Evolutionary conservation across 1,140 invertebrate species (phyloP), one percentile per base, ranked within the genome.

Genomic region (Leptinotarsa texana): DNA sequence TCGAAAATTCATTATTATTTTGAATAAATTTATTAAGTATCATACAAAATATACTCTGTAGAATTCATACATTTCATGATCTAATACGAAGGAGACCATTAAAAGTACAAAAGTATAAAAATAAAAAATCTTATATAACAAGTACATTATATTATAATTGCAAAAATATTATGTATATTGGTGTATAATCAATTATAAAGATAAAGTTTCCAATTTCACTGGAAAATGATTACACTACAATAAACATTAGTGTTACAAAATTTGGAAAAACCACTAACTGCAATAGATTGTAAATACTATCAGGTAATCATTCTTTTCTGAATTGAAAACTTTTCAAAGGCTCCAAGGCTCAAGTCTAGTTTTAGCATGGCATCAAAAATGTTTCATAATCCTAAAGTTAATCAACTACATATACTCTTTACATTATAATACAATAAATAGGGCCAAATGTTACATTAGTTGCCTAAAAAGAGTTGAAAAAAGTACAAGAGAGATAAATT

Each of bases 381-480:
- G 22, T 48, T 51, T 70, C 48, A 22, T 51, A 24, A 69, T 42
- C 42, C 67, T 48, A 47, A 47, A 15, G 27, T 66, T 33, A 68
- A 42, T 68, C 66, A 18, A 27, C 69, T 70, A 70, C n/a, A 13
- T 57, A 70, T 63, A 63, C 61, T 73, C 71, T 73, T 73, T 73
- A 73, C 71, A 73, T 73, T 73, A 73, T 73, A 73, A 48, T 73
- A 73, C 71, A 73, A 73, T 66, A 73, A 73, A 73, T 73, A 62
- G 57, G 18, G 17, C 18, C 15, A 63, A 65, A 65, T 57, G 15
- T 57, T 57, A 57, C 51, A 57, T 57, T 57, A 57, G 51, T 18
- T 57, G n/a, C 51, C 51, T 57, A 18, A 57, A 15, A 18, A 57
- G 1, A 5, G 15, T 57, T 15, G 51, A 57, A 57, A 57, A 57